phyloP scores from a whole-genome alignment of 2,113 vertebrate genomes.

The Tyrannus savana region DNA sequence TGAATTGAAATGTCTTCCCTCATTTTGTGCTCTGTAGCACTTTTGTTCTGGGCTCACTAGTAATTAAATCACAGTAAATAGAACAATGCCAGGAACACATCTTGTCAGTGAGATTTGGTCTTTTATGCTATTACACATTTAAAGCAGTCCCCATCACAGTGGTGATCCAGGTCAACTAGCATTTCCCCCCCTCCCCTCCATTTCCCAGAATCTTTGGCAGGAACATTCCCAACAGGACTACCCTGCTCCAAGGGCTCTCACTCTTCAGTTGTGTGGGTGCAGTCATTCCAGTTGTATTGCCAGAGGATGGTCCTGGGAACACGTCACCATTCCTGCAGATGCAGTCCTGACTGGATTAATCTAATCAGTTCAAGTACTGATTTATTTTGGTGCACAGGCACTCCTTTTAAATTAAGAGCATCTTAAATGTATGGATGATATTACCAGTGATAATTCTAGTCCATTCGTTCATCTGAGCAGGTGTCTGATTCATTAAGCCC shows the following conservation, averaged over 20 bases:
- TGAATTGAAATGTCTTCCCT: not conserved
- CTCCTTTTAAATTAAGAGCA: not conserved
- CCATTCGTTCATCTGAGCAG: slow-evolving; percentile 27
- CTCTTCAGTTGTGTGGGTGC: not conserved
- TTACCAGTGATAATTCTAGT: not conserved
- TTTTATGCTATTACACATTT: not conserved
- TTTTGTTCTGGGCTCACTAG: not conserved
- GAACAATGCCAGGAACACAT: not conserved
- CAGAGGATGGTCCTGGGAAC: not conserved
- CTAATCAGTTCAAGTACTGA: not conserved
- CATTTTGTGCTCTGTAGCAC: accelerated
- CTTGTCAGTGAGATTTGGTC: not conserved
- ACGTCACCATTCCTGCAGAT: not conserved
- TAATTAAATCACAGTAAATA: not conserved
- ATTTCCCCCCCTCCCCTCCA: not conserved
- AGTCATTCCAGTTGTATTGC: not conserved
- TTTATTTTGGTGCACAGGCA: not conserved
- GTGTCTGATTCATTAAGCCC: slow-evolving; percentile 21
- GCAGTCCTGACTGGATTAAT: not conserved
- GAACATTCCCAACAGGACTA: not conserved
- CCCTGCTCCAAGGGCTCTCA: not conserved
- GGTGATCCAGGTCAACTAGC: not conserved
- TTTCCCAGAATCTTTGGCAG: not conserved
- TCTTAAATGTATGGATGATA: not conserved
- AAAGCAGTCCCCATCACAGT: not conserved